Conservation (phyloP, 2,888 invertebrate species). For the Heliconius erato region DNA sequence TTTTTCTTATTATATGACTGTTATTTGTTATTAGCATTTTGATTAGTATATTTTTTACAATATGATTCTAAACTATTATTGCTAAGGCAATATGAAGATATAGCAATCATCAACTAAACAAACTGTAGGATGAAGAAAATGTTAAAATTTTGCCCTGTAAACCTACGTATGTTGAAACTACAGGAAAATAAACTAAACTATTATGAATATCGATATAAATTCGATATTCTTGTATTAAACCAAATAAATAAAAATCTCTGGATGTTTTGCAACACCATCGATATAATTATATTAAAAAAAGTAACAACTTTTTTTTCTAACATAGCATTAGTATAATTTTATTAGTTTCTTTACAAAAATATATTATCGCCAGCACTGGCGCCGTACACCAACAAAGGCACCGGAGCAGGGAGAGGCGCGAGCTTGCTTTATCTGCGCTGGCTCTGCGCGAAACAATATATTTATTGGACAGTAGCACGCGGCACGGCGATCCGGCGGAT, state of each 20-base stretch:
- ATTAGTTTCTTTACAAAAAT: background rate
- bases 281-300: background rate
- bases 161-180: background rate
- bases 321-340: background rate
- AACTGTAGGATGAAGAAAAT: background rate
- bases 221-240: background rate
- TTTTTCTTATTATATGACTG: background rate
- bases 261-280: background rate
- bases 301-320: background rate
- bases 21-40: background rate
- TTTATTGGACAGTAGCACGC: conserved; percentile 83
- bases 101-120: background rate
- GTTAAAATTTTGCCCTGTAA: background rate
- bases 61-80: background rate
- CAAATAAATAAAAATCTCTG: background rate
- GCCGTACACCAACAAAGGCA: conserved; percentile 61
- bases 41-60: background rate
- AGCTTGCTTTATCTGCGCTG: conserved; percentile 85
- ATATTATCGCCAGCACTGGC: conserved; percentile 56
- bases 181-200: too few relatives aligned
- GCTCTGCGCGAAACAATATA: conserved; percentile 85
- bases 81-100: background rate
- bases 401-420: conserved; percentile 81
- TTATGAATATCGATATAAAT: background rate
- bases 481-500: conserved; percentile 74